Evolutionary conservation across 2,797 vertebrate genomes (phyloP).

Genomic region (Hydrocynus forskahlii): DNA sequence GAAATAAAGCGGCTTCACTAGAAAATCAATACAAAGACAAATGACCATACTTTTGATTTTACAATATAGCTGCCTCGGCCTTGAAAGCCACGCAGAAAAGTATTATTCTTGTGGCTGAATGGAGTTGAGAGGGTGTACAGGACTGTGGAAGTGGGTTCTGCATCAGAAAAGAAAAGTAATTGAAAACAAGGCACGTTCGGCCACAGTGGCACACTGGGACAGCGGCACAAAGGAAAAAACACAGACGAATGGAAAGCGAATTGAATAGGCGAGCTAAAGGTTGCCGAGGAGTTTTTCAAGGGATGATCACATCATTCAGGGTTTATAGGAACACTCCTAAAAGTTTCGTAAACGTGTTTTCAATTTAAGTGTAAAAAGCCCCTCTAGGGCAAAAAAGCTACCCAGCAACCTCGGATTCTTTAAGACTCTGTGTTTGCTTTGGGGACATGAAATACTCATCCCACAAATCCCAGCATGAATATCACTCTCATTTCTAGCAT

Average conservation of each 20-base stretch:
- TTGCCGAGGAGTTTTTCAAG: background rate
- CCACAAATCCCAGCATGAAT: constrained; percentile 1
- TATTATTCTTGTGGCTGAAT: constrained; percentile 31
- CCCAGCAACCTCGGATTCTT: no score
- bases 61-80: constrained; percentile 38
- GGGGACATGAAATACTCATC: background rate
- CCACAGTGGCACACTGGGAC: constrained; percentile 9
- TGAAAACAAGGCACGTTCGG: constrained; percentile 26
- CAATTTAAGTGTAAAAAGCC: background rate
- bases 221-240: constrained; percentile 1
- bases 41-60: constrained; percentile 45
- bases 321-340: background rate
- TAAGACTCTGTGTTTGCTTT: background rate
- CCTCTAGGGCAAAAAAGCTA: background rate
- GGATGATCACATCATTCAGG: background rate
- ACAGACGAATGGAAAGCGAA: constrained; percentile 27
- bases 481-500: background rate
- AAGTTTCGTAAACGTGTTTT: background rate
- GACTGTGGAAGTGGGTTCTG: constrained; percentile 27
- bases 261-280: constrained; percentile 38
- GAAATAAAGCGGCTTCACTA: constrained; percentile 49
- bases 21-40: constrained; percentile 60
- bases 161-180: constrained; percentile 28
- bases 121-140: constrained; percentile 24
- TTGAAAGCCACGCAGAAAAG: constrained; percentile 52